phyloP scores from a whole-genome alignment of 2,888 invertebrate genomes.

The Hyles lineata region DNA sequence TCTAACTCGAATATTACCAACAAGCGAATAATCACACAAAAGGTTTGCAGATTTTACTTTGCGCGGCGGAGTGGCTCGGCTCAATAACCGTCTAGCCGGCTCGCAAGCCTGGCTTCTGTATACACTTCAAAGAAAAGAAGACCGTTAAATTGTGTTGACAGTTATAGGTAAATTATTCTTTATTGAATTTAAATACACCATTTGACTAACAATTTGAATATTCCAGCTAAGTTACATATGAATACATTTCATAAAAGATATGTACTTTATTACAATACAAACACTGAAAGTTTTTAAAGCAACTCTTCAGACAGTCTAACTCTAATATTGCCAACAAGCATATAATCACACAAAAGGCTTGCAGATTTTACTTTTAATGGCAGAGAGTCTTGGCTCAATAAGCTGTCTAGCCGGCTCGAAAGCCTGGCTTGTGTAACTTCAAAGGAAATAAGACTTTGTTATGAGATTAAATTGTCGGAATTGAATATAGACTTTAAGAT shows the following conservation, averaged over 20 bases:
- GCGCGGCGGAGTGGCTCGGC: background rate
- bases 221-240: too few species aligned
- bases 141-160: too few species aligned
- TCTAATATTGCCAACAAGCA: background rate
- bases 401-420: slow-evolving; percentile 13
- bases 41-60: slow-evolving; percentile 11
- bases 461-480: too few species aligned
- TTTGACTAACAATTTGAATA: too few species aligned
- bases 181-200: too few species aligned
- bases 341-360: background rate
- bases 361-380: slow-evolving; percentile 14
- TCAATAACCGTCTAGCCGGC: slow-evolving; percentile 14
- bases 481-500: too few species aligned
- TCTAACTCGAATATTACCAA: background rate
- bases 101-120: background rate
- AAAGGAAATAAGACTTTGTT: too few species aligned
- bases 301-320: background rate
- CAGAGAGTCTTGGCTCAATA: background rate
- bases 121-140: too few species aligned
- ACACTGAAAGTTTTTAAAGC: too few species aligned
- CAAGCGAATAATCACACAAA: background rate
- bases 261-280: too few species aligned
- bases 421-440: background rate
- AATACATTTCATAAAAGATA: too few species aligned
- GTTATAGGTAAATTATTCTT: too few species aligned